Evolutionary conservation across 2,888 invertebrate species (phyloP).

Genomic region (Sialis fuliginosa): DNA sequence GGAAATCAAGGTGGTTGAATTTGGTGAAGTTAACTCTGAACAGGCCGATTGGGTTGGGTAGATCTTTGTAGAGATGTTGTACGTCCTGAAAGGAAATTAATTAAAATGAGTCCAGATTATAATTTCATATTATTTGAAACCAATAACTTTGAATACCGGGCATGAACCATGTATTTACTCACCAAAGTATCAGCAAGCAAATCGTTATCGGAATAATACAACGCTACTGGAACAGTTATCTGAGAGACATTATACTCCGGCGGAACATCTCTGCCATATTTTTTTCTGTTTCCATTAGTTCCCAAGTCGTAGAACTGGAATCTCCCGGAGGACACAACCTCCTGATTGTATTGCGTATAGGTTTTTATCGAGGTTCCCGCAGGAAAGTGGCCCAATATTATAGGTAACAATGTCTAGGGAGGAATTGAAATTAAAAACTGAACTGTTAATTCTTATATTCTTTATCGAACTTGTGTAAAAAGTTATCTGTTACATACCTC

Average conservation of each 20-base stretch:
- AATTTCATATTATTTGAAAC: no score
- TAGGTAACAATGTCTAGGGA: conserved; percentile 37
- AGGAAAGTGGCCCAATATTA: conserved; percentile 50
- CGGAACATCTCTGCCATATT: conserved; percentile 38
- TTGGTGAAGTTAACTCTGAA: conserved; percentile 39
- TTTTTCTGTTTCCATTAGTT: conserved; percentile 29
- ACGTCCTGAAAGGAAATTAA: conserved; percentile 31
- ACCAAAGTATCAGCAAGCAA: conserved; percentile 45
- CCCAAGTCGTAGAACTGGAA: conserved; percentile 61
- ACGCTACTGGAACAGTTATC: conserved; percentile 43
- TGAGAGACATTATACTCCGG: conserved; percentile 45
- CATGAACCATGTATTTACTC: conserved; percentile 11
- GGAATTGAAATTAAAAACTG: no score
- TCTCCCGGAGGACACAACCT: conserved; percentile 20
- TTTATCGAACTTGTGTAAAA: no score
- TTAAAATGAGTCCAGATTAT: neutral
- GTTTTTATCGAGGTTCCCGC: conserved; percentile 61
- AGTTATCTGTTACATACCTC: conserved; percentile 20
- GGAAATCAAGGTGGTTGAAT: conserved; percentile 58
- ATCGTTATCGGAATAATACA: conserved; percentile 55
- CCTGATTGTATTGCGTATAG: conserved; percentile 47
- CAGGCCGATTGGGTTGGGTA: conserved; percentile 34
- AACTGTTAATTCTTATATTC: no score
- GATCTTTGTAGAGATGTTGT: conserved; percentile 29
- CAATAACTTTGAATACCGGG: no score